Evolutionary conservation across 2,113 vertebrate species (phyloP).

Genomic region (Nesogale talazaci): DNA sequence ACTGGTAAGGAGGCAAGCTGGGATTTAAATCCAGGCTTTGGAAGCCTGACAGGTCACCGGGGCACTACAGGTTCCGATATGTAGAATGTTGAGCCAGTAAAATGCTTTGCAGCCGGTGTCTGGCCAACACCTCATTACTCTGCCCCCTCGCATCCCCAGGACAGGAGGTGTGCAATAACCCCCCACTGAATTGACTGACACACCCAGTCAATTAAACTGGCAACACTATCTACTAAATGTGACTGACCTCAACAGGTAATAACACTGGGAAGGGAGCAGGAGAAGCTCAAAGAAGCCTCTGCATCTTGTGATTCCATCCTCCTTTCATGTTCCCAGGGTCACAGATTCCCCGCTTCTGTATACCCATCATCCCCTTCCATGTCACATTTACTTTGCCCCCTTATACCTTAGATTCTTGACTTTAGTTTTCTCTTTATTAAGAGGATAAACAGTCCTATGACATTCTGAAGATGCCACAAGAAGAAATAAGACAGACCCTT

Average conservation of each 20-base stretch:
- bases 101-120: too few relatives aligned
- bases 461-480: slow-evolving; percentile 22
- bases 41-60: neutral
- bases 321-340: slow-evolving; percentile 13
- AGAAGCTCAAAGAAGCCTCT: neutral
- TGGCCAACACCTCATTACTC: neutral
- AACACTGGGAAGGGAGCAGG: neutral
- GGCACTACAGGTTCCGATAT: neutral
- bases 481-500: slow-evolving; percentile 36
- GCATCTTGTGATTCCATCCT: neutral
- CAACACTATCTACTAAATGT: neutral
- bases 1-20: too few relatives aligned
- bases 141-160: neutral
- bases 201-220: neutral
- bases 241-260: neutral
- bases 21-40: neutral
- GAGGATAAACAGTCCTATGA: neutral
- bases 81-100: neutral
- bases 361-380: neutral
- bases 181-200: neutral
- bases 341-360: neutral
- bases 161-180: neutral
- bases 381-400: neutral
- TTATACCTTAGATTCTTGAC: neutral
- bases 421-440: neutral